A percentile compares a stretch with the other conserved stretches of the same genome.
These are phyloP conservation scores for Cyclophora albipunctata DNA, from an alignment of 2,888 invertebrate genomes.

Conservation along the genomic window DNA sequence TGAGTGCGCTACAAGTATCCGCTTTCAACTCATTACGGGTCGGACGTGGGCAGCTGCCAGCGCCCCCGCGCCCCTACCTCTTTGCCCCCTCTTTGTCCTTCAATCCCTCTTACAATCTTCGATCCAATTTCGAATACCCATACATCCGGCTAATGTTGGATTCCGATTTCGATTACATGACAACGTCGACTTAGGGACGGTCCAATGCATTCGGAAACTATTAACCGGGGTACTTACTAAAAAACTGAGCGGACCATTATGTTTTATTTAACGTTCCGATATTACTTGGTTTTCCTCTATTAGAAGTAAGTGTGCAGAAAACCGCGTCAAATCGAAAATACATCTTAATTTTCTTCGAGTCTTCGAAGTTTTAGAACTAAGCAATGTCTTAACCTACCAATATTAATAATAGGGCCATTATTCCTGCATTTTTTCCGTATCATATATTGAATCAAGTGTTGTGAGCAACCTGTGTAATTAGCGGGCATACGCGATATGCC, in stretches of 20 bases:
- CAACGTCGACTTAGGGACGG: constrained; percentile 21
- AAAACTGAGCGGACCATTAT: not conserved
- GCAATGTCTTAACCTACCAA: too few species aligned
- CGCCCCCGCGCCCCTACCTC: constrained; percentile 27
- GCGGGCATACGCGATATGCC: too few species aligned
- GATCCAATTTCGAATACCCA: constrained; percentile 70
- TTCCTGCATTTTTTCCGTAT: too few species aligned
- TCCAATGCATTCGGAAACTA: constrained; percentile 6
- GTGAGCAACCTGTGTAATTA: too few species aligned
- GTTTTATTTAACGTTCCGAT: not conserved
- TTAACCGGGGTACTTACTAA: not conserved
- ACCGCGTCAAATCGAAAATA: too few species aligned
- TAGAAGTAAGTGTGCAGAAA: too few species aligned
- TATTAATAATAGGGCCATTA: too few species aligned
- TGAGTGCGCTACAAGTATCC: constrained; percentile 76
- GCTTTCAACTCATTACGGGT: constrained; percentile 75
- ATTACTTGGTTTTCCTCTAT: too few species aligned
- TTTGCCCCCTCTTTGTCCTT: constrained; percentile 59
- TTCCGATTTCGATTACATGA: constrained; percentile 56
- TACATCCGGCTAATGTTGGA: constrained; percentile 59
- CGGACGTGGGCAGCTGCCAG: constrained; percentile 72
- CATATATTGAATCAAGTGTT: too few species aligned
- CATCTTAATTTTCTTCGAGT: too few species aligned
- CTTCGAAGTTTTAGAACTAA: too few species aligned
- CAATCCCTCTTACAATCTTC: constrained; percentile 71